These are phyloP conservation scores for Peromyscus nudipes DNA, from an alignment of 2,797 vertebrate species.

Conservation along the genomic window DNA sequence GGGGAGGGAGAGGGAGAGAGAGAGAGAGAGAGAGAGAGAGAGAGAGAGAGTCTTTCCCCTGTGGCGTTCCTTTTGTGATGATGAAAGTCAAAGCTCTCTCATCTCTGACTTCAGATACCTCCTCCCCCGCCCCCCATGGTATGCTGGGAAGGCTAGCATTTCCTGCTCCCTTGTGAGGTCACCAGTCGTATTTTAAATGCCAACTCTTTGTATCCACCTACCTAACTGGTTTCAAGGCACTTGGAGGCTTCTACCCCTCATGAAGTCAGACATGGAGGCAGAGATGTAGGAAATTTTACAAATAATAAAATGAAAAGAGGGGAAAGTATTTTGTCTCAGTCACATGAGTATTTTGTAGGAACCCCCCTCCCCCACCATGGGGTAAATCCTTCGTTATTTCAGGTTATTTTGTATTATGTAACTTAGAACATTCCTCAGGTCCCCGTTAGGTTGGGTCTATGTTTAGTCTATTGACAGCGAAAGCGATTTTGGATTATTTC, in stretches of 20 bases:
- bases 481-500: neutral
- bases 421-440: conserved; percentile 8
- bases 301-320: conserved; percentile 1
- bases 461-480: neutral
- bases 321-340: neutral
- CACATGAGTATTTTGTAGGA: neutral
- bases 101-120: neutral
- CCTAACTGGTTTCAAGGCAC: neutral
- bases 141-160: neutral
- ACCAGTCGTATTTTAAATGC: neutral
- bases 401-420: conserved; percentile 10
- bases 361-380: neutral
- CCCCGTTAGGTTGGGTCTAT: neutral
- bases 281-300: neutral
- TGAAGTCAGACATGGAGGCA: neutral
- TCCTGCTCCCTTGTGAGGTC: neutral
- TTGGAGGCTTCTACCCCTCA: neutral
- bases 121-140: too few species aligned
- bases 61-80: conserved; percentile 21
- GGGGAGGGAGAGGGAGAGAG: too few species aligned
- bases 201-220: neutral
- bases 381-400: conserved; percentile 34
- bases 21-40: too few species aligned
- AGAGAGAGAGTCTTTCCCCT: neutral
- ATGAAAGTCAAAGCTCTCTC: conserved; percentile 13